Base-by-base conservation (phyloP, 2,888 invertebrate genomes). In the Clistopyga incitator region DNA sequence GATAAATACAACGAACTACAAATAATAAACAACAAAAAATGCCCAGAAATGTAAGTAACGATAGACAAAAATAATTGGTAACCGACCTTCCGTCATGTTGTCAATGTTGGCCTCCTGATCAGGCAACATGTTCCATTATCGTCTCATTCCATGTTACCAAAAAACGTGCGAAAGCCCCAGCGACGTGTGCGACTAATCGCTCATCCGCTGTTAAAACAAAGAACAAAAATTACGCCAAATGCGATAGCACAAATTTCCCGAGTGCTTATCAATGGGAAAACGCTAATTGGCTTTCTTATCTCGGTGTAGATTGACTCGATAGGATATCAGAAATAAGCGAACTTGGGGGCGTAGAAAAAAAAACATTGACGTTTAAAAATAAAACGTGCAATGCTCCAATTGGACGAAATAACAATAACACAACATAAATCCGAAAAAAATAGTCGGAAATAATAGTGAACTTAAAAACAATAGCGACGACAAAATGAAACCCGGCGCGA, bases 31-130 rank as follows among this genome's bases (percentile, higher is more conserved):
- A 29, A 2, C 2, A 29, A 2, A 29, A 29, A 29, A 29, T 29
- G 3, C 29, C 2, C 29, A 29, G 29, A n/a, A 15, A n/a, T 56
- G 13, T 25, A 25, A 13, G 10, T 25, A 59, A 29, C 29, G n/a
- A 23, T 23, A 3, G 0, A 1, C 3, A 25, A 74, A 76, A 15
- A 34, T n/a, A 56, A 11, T 11, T 29, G 2, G 74, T 83, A 83
- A 85, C 88, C 84, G 88, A 93, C 93, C 93, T 91, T 93, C 92
- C 38, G 90, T 91, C 89, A 92, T 92, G 68, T 88, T 89, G 85
- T 90, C 89, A 86, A 90, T 87, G 84, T 90, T 90, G 85, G 89
- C 89, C 87, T 91, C 90, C 75, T 86, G 89, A 88, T 92, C 90
- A 86, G 90, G 90, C 88, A 91, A 88, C 92, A 92, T 93, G 86